phyloP scores from a whole-genome alignment of 2,888 invertebrate species.

The Trachelus stipa region DNA sequence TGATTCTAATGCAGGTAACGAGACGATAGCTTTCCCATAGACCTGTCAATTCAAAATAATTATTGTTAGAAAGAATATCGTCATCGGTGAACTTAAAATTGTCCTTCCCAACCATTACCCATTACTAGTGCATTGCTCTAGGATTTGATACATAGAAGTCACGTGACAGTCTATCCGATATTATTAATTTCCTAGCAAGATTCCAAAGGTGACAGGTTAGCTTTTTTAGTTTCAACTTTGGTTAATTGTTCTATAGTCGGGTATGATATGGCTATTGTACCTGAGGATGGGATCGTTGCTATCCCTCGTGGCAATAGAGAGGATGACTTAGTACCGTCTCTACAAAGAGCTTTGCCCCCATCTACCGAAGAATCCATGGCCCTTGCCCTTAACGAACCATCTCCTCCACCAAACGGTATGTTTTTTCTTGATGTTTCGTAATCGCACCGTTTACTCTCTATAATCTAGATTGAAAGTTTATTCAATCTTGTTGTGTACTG shows the following conservation, averaged over 20 bases:
- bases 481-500: not conserved
- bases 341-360: constrained; percentile 55
- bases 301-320: constrained; percentile 51
- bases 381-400: constrained; percentile 51
- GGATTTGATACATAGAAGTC: not conserved
- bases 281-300: constrained; percentile 56
- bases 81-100: not conserved
- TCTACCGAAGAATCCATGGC: constrained; percentile 52
- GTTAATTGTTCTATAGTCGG: constrained; percentile 46
- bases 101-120: not conserved
- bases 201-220: not conserved
- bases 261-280: constrained; percentile 54
- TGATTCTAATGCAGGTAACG: constrained; percentile 42
- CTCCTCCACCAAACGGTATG: constrained; percentile 53
- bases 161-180: not conserved
- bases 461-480: not conserved
- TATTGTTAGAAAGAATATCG: not conserved
- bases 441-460: not conserved
- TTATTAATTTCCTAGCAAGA: not conserved
- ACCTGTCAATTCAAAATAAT: not conserved
- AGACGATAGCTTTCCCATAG: not conserved
- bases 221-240: not conserved
- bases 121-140: not conserved
- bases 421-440: constrained; percentile 22
- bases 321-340: constrained; percentile 43